A percentile compares a stretch with the other conserved stretches of the same genome.
phyloP scores from a whole-genome alignment of 30 jellyfish, hydroid and myxozoan species.

The Rhopilema esculentum region DNA sequence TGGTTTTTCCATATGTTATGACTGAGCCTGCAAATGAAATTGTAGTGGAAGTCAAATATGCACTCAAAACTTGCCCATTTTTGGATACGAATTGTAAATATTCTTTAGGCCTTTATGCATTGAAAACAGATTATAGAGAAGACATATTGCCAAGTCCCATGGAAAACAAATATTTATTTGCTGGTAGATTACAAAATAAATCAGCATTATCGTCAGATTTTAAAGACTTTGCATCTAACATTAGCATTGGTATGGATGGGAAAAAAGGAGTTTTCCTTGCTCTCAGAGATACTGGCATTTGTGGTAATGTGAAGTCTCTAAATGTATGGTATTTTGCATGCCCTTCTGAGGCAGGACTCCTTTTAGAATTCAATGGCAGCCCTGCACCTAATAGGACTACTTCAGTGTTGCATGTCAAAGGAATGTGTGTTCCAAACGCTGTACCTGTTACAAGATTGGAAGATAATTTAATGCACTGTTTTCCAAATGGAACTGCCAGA shows the following conservation, averaged over 20 bases:
- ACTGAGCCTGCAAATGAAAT: conserved; percentile 35
- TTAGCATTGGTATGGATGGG: conserved; percentile 4
- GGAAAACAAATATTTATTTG: not conserved
- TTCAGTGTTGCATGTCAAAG: conserved; percentile 5
- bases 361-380: conserved; percentile 13
- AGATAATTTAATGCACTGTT: conserved; percentile 44
- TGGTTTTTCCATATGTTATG: not conserved
- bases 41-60: not conserved
- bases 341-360: conserved; percentile 60
- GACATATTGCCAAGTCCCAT: conserved; percentile 3
- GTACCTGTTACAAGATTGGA: conserved; percentile 7
- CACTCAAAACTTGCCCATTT: not conserved
- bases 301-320: conserved; percentile 16
- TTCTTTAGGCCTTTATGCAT: conserved; percentile 20
- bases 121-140: too few species aligned
- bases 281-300: conserved; percentile 50
- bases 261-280: conserved; percentile 37
- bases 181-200: conserved; percentile 17
- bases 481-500: conserved; percentile 64
- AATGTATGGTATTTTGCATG: conserved; percentile 30
- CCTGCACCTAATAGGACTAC: conserved; percentile 58
- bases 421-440: conserved; percentile 50
- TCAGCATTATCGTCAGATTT: not conserved
- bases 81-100: not conserved
- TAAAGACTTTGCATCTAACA: not conserved